Base-by-base conservation (phyloP, 2,888 invertebrate genomes). In the Lamellibrachia satsuma region DNA sequence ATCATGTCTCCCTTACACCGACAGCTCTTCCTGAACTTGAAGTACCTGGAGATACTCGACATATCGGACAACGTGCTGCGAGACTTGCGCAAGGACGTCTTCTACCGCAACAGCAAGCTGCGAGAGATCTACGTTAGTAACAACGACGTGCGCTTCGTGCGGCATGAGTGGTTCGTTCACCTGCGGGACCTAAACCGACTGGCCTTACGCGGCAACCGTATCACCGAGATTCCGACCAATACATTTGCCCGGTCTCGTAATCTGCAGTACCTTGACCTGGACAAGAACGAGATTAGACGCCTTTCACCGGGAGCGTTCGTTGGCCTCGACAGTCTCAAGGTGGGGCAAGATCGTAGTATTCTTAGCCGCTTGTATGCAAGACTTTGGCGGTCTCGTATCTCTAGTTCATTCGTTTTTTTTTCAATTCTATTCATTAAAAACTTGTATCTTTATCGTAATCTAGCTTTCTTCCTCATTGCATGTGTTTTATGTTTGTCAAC, bases 31-130 rank as follows among this genome's bases (percentile, higher is more conserved):
- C 55, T 55, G 4, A 55, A 55, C 55, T 55, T 55, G 55, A 55
- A 55, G 55, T 52, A 93, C 52, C 93, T 95, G 22, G 93, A 94
- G 90, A 91, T 93, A 22, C 93, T 95, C 4, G 95, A 95, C 93
- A 92, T 95, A 52, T 93, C 93, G 7, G 91, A 92, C 55, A 93
- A 93, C 57, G 75, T 51, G 52, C 57, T 93, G 22, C 92, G 91
- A 60, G 93, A 93, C n/a, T 39, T 93, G 39, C 92, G 57, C 15
- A 90, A 92, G 75, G 91, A 92, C 39, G 57, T 92, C 7, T 97
- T 98, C 98, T 96, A 98, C 98, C 98, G 94, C 90, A 93, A 95
- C 9, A 92, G 93, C 8, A 94, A 93, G 52, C 92, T 95, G 7
- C 93, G 93, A 60, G 93, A 93, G 22, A 92, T 95, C 7, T 94